These are phyloP conservation scores for Ptyas mucosa DNA, from an alignment of 2,113 vertebrate species.

Conservation along the genomic window DNA sequence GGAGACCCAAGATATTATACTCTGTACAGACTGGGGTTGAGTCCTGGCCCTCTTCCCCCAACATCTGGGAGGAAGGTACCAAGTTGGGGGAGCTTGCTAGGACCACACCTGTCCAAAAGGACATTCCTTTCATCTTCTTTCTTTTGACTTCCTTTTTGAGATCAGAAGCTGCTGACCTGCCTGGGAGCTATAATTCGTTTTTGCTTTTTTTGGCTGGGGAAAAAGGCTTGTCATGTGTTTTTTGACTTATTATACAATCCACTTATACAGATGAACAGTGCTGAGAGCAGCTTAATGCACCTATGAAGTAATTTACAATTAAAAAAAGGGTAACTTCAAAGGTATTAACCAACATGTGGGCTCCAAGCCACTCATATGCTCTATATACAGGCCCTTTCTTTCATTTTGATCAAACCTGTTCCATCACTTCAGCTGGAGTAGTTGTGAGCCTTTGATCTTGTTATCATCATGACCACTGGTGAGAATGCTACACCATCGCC, in stretches of 20 bases:
- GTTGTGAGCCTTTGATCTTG: constrained; percentile 60
- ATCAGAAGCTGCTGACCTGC: neutral
- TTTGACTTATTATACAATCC: neutral
- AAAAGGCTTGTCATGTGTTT: neutral
- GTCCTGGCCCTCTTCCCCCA: neutral
- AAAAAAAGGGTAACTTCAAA: constrained; percentile 56
- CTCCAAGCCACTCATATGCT: constrained; percentile 62
- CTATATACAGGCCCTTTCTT: constrained; percentile 64
- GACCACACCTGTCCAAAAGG: neutral
- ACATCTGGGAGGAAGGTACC: neutral
- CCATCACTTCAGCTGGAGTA: constrained; percentile 56
- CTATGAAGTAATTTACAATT: constrained; percentile 46
- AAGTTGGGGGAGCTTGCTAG: neutral
- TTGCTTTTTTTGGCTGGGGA: neutral
- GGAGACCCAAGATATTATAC: neutral
- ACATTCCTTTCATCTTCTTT: neutral
- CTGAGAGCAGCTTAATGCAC: constrained; percentile 32
- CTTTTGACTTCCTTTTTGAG: neutral
- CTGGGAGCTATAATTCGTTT: neutral
- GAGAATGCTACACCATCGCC: neutral
- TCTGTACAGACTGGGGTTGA: neutral
- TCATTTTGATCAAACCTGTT: constrained; percentile 66
- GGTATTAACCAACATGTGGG: constrained; percentile 52
- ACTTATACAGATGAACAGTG: constrained; percentile 20
- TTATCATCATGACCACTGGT: constrained; percentile 61